A percentile compares a stretch with the other conserved stretches of the same genome.
phyloP scores from a whole-genome alignment of 2,113 vertebrate genomes.

The Dipodomys ordii region DNA sequence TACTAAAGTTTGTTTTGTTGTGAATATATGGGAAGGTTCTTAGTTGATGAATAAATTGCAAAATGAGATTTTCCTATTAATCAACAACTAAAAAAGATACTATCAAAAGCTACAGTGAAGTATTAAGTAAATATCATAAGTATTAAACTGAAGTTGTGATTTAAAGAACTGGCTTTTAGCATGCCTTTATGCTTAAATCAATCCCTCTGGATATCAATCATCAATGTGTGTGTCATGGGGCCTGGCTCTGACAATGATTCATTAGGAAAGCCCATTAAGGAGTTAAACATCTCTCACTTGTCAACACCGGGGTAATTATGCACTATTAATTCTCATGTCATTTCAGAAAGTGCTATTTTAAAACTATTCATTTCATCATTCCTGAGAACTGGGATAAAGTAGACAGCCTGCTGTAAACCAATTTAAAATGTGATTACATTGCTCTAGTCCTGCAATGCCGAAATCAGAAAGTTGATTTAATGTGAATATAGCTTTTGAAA shows the following conservation, averaged over 20 bases:
- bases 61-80: slow-evolving; percentile 43
- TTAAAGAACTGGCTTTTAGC: slow-evolving; percentile 13
- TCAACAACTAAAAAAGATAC: neutral
- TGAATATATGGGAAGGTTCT: neutral
- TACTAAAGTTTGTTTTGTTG: neutral
- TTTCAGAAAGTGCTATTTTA: slow-evolving; percentile 83
- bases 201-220: slow-evolving; percentile 6
- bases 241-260: slow-evolving; percentile 58
- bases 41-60: neutral
- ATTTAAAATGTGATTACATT: slow-evolving; percentile 76
- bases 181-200: slow-evolving; percentile 24
- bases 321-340: slow-evolving; percentile 75
- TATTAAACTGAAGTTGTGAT: slow-evolving; percentile 35
- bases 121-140: slow-evolving; percentile 33
- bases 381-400: slow-evolving; percentile 73
- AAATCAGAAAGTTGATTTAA: slow-evolving; percentile 73
- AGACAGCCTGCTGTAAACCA: slow-evolving; percentile 77
- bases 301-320: slow-evolving; percentile 67
- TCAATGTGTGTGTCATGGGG: neutral
- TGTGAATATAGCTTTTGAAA: slow-evolving; percentile 78
- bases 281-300: slow-evolving; percentile 69
- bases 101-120: neutral
- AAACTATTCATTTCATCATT: slow-evolving; percentile 78
- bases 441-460: slow-evolving; percentile 64
- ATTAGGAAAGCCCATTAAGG: slow-evolving; percentile 77